Percentiles rank a stretch among this genome's conserved stretches.
Evolutionary conservation across 92 coral and sea anemone species (phyloP).

Genomic region (Phenganax stokvisi): DNA sequence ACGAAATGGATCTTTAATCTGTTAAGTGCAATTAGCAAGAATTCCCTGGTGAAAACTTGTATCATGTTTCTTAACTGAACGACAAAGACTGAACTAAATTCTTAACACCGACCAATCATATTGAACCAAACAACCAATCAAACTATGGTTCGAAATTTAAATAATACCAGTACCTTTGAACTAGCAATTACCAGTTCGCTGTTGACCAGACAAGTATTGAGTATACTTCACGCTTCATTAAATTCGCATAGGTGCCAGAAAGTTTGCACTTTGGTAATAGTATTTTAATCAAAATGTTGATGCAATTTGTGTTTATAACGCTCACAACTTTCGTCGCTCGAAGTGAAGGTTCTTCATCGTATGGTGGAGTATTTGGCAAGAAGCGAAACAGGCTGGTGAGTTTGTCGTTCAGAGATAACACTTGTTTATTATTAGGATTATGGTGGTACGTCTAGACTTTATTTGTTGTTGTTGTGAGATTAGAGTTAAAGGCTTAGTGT

Average conservation of each 20-base stretch:
- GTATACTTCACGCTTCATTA: background rate
- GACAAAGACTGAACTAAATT: background rate
- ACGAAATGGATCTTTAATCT: too few species aligned
- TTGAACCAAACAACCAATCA: conserved; percentile 6
- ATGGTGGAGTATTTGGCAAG: conserved; percentile 16
- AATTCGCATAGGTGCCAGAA: background rate
- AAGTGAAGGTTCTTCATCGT: conserved; percentile 4
- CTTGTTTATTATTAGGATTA: background rate
- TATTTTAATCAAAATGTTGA: background rate
- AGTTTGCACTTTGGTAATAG: too few species aligned
- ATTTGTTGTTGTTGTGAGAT: too few species aligned
- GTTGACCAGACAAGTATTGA: background rate
- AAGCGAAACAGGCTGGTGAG: conserved; percentile 19
- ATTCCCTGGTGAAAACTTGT: background rate
- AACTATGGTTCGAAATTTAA: background rate
- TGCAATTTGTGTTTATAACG: background rate
- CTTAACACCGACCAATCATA: background rate
- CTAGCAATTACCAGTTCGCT: conserved; percentile 6
- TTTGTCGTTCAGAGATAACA: background rate
- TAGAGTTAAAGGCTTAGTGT: too few species aligned
- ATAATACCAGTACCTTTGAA: background rate
- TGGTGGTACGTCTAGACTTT: background rate
- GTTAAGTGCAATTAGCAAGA: background rate
- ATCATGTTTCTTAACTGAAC: background rate
- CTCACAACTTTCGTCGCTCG: background rate